phyloP scores from a whole-genome alignment of 35 echinoderm and acorn worm species.

The Heliocidaris tuberculata region DNA sequence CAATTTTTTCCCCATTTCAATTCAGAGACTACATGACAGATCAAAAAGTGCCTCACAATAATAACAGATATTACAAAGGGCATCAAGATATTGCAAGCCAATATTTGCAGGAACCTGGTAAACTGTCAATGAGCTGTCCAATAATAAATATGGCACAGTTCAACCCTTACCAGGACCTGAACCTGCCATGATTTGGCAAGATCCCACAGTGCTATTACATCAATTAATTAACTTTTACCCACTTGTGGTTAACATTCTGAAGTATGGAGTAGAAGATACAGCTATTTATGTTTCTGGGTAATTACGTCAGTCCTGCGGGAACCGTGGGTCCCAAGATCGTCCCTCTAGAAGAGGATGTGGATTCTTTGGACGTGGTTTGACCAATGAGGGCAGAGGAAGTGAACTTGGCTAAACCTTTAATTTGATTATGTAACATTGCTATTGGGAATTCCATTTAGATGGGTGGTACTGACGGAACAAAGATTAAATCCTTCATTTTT shows the following conservation, averaged over 20 bases:
- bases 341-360: neutral
- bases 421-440: neutral
- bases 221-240: neutral
- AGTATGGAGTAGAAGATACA: neutral
- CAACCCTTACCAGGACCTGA: neutral
- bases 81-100: no score
- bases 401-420: neutral
- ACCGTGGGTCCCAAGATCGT: neutral
- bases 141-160: neutral
- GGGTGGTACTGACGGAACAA: neutral
- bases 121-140: neutral
- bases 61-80: no score
- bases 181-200: neutral
- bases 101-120: neutral
- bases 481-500: neutral
- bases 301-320: neutral
- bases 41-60: no score
- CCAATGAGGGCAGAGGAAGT: neutral
- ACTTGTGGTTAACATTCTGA: neutral
- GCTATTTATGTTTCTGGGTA: neutral
- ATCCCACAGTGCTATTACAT: neutral
- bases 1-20: no score
- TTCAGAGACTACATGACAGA: no score
- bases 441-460: slow-evolving; percentile 8
- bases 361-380: neutral